phyloP scores from a whole-genome alignment of 2,797 vertebrate species.

The Sebastolobus alascanus region DNA sequence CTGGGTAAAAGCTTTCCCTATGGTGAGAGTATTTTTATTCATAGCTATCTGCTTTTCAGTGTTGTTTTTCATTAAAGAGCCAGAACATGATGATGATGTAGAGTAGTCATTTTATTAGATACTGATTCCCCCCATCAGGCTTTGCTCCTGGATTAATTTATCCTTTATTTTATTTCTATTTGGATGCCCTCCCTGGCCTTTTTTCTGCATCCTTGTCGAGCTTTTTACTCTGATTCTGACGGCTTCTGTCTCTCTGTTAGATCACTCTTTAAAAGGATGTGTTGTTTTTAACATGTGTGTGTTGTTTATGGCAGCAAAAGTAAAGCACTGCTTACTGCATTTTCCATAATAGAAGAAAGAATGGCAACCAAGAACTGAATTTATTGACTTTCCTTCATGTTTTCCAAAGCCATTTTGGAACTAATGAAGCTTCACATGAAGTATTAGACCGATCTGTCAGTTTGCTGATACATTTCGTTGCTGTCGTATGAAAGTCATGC shows the following conservation, averaged over 20 bases:
- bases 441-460: neutral
- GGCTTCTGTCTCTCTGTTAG: slow-evolving; percentile 31
- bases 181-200: slow-evolving; percentile 5
- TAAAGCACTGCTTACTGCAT: neutral
- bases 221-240: slow-evolving; percentile 56
- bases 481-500: neutral
- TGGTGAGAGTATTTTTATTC: slow-evolving; percentile 83
- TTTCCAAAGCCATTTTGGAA: neutral
- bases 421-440: neutral
- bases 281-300: slow-evolving; percentile 31
- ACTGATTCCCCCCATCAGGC: slow-evolving; percentile 38
- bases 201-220: slow-evolving; percentile 3
- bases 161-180: slow-evolving; percentile 35
- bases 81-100: slow-evolving; percentile 62
- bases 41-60: slow-evolving; percentile 68
- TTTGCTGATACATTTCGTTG: neutral
- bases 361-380: neutral
- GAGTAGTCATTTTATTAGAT: slow-evolving; percentile 39
- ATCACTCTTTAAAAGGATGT: slow-evolving; percentile 32
- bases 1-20: slow-evolving; percentile 83
- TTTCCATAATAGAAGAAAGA: too few species aligned
- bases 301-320: neutral
- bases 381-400: neutral
- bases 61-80: slow-evolving; percentile 75
- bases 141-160: slow-evolving; percentile 43